phyloP scores from a whole-genome alignment of 2,113 vertebrate genomes.

The Prinia subflava region DNA sequence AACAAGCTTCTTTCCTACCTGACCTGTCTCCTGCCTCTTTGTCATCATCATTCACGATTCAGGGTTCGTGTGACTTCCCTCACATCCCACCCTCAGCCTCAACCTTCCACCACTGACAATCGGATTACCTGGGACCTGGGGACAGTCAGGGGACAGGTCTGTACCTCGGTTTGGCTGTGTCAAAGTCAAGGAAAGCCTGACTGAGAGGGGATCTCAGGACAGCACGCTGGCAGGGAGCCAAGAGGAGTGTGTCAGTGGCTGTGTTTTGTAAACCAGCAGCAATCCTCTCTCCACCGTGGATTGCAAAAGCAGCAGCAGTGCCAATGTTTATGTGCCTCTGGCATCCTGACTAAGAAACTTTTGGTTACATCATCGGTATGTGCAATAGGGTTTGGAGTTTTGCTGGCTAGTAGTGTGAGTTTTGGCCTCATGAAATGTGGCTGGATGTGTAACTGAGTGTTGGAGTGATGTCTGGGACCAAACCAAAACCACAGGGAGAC shows the following conservation, averaged over 20 bases:
- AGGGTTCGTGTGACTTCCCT: neutral
- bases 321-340: constrained; percentile 41
- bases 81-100: neutral
- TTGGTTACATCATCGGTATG: constrained; percentile 1
- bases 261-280: constrained; percentile 24
- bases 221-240: neutral
- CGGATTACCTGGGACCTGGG: neutral
- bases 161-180: neutral
- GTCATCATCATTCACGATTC: neutral
- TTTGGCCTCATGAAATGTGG: neutral
- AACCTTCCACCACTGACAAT: neutral
- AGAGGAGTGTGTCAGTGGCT: neutral
- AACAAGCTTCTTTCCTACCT: neutral
- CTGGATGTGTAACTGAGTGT: neutral
- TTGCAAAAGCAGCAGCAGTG: constrained; percentile 2
- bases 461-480: neutral
- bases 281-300: neutral
- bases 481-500: neutral
- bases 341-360: neutral
- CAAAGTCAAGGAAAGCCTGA: neutral
- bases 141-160: neutral
- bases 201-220: neutral
- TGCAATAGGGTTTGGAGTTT: neutral
- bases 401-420: neutral
- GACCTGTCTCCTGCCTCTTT: neutral